Evolutionary conservation across 1,140 invertebrate genomes (phyloP), one percentile per base, ranked within the genome.

Genomic region (Augochlora pura): DNA sequence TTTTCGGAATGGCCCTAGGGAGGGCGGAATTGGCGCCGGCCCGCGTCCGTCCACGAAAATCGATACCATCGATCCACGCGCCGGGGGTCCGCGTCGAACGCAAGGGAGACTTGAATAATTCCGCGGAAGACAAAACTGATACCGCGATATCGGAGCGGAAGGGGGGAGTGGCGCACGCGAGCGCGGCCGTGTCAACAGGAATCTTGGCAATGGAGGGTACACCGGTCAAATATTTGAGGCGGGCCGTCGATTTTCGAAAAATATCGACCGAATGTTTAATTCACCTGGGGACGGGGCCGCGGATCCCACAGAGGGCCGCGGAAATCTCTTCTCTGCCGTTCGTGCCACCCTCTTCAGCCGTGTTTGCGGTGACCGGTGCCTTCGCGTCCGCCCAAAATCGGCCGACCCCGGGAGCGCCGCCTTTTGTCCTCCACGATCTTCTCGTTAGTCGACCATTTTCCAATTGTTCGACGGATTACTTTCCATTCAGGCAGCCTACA

Each of bases 161-260:
- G n/a, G n/a, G n/a, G 42, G 12, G 42, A 8, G 42, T 42, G 42
- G 10, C 42, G 42, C 2, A 12, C 10, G 42, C 10, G 14, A 10
- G 77, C 62, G 18, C 62, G n/a, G 77, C 77, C 86, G 73, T 87
- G 89, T 90, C 88, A 90, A 90, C 69, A 90, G 65, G 72, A 83
- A 82, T 88, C 83, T 88, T 86, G 82, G 81, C 87, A 86, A 89
- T 90, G 86, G 79, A 89, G 87, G 84, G 80, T 85, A 89, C 89
- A 90, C 86, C 86, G 88, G 83, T 88, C 88, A 89, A 90, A 90
- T 90, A 88, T 90, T 90, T 89, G 88, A 85, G 64, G 79, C 64
- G 32, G 77, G 66, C 72, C 66, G 85, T 76, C 86, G 86, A 89
- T 85, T 88, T 90, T 90, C 81, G n/a, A 81, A 89, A 90, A 89